Conservation (phyloP, 2,113 vertebrate species). For the Pygoscelis adeliae region DNA sequence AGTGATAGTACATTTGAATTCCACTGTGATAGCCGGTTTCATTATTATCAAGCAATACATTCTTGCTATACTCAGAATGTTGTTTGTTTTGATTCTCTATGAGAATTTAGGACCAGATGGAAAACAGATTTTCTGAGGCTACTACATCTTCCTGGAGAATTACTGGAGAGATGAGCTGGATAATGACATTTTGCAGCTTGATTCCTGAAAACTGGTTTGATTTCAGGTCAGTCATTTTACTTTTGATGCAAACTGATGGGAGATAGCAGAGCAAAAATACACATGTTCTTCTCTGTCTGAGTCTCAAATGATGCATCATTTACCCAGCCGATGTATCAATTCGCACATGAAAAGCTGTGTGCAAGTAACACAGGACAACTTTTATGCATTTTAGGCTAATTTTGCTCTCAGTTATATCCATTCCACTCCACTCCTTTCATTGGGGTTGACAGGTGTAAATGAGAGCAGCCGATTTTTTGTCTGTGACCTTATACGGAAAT, state of each 20-base stretch:
- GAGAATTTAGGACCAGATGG: slow-evolving; percentile 8
- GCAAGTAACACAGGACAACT: background rate
- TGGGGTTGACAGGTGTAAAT: slow-evolving; percentile 17
- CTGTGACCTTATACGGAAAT: background rate
- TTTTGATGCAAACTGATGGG: background rate
- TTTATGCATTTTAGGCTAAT: background rate
- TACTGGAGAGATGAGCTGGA: background rate
- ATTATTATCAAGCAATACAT: background rate
- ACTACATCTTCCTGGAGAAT: background rate
- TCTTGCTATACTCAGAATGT: background rate
- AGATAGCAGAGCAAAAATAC: background rate
- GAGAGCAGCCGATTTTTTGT: background rate
- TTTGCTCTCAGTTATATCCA: slow-evolving; percentile 1
- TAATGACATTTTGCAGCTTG: background rate
- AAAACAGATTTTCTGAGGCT: slow-evolving; percentile 6
- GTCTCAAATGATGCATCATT: background rate
- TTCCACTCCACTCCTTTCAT: background rate
- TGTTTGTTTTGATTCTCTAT: background rate
- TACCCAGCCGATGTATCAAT: background rate
- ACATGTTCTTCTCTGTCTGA: background rate
- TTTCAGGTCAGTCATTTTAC: slow-evolving; percentile 13
- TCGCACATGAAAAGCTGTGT: background rate
- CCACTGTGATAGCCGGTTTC: background rate
- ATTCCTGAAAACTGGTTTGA: background rate
- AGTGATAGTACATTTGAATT: background rate